These are phyloP conservation scores for Trachemys scripta DNA, from an alignment of 2,113 vertebrate genomes.

Conservation along the genomic window DNA sequence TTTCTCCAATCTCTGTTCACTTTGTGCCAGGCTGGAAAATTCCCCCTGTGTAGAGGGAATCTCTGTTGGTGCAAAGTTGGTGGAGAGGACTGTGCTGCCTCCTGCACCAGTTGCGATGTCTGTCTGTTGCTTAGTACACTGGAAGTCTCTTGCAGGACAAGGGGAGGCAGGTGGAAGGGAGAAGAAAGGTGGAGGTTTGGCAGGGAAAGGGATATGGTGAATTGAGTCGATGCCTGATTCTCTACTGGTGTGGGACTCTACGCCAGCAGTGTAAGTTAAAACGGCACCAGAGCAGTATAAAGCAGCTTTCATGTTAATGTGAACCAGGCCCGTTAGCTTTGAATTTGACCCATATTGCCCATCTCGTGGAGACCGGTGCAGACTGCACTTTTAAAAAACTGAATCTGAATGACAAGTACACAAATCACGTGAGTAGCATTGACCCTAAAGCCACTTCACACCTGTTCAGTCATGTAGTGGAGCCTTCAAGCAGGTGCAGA, in stretches of 20 bases:
- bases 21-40: not conserved
- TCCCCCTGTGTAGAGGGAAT: not conserved
- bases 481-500: not conserved
- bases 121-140: not conserved
- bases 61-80: not conserved
- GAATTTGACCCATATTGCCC: not conserved
- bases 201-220: not conserved
- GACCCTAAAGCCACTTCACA: not conserved
- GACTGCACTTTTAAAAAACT: not conserved
- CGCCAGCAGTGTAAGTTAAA: not conserved
- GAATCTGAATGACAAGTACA: not conserved
- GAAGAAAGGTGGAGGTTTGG: not conserved
- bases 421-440: not conserved
- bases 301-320: rapidly evolving
- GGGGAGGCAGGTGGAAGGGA: not conserved
- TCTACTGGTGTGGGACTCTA: not conserved
- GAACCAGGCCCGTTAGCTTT: not conserved
- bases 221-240: not conserved
- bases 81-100: not conserved
- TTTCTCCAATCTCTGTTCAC: not conserved
- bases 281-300: rapidly evolving
- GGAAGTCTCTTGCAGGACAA: not conserved
- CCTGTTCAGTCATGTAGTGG: not conserved
- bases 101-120: not conserved
- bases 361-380: not conserved